These are phyloP conservation scores for Meteorus sp. DNA, from an alignment of 1,140 invertebrate genomes.

Conservation along the genomic window DNA sequence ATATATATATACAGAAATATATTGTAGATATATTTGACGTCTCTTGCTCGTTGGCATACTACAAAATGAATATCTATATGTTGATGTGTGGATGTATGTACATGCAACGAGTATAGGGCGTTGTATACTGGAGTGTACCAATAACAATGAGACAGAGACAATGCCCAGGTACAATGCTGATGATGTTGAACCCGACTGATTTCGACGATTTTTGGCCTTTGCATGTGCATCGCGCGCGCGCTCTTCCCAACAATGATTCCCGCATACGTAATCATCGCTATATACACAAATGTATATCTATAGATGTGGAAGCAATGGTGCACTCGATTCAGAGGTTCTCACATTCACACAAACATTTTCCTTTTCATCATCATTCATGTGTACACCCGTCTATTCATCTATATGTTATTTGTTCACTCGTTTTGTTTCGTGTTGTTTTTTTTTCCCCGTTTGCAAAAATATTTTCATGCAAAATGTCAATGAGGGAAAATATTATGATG, in stretches of 20 bases:
- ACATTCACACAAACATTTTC: constrained; percentile 13
- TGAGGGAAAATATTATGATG: too few relatives aligned
- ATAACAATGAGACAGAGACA: constrained; percentile 58
- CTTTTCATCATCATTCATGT: too few relatives aligned
- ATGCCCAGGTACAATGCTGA: constrained; percentile 56
- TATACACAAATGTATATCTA: too few relatives aligned
- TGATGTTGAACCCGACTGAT: constrained; percentile 60
- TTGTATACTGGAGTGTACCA: constrained; percentile 37
- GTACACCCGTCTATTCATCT: too few relatives aligned
- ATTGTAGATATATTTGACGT: constrained; percentile 20
- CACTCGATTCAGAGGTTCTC: constrained; percentile 31
- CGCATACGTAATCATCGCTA: constrained; percentile 56
- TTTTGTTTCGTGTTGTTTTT: neutral
- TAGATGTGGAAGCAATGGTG: constrained; percentile 34
- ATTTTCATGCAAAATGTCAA: too few relatives aligned
- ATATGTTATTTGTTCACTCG: neutral
- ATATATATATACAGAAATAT: constrained; percentile 11
- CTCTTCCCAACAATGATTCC: constrained; percentile 55
- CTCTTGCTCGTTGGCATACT: constrained; percentile 5
- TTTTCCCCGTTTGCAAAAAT: too few relatives aligned
- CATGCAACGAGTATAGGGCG: constrained; percentile 15
- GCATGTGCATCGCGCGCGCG: constrained; percentile 48
- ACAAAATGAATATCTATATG: neutral
- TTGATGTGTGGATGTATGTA: constrained; percentile 31
- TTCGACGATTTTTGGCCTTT: constrained; percentile 59